Conservation (phyloP, 2,113 vertebrate species). For the Asarcornis scutulata region DNA sequence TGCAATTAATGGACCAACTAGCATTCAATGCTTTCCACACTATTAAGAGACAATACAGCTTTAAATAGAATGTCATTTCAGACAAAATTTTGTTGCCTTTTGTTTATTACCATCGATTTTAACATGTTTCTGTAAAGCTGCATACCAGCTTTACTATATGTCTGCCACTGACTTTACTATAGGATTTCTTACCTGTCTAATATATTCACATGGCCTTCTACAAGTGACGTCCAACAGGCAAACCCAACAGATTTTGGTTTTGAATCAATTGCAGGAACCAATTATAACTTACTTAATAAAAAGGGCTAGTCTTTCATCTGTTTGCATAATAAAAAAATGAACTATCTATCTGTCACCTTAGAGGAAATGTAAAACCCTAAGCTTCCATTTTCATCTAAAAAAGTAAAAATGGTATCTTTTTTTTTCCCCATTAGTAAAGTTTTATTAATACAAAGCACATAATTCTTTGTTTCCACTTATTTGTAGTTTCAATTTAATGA, state of each 20-base stretch:
- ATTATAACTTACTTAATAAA: constrained; percentile 23
- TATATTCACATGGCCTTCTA: neutral
- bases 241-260: constrained; percentile 14
- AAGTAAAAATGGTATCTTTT: neutral
- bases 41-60: constrained; percentile 7
- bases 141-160: neutral
- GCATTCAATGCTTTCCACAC: constrained; percentile 17
- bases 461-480: neutral
- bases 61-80: constrained; percentile 42
- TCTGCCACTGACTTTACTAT: neutral
- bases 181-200: neutral
- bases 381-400: neutral
- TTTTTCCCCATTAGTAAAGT: neutral
- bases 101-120: neutral
- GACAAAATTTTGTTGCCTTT: neutral
- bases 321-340: neutral
- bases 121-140: neutral
- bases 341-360: neutral
- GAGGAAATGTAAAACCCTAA: constrained; percentile 33
- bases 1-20: constrained; percentile 43
- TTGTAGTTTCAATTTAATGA: neutral
- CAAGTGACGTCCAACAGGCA: neutral
- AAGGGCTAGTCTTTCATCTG: neutral
- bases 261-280: constrained; percentile 37
- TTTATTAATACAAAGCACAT: neutral